phyloP scores from a whole-genome alignment of 2,797 vertebrate species.

The Channa striata region DNA sequence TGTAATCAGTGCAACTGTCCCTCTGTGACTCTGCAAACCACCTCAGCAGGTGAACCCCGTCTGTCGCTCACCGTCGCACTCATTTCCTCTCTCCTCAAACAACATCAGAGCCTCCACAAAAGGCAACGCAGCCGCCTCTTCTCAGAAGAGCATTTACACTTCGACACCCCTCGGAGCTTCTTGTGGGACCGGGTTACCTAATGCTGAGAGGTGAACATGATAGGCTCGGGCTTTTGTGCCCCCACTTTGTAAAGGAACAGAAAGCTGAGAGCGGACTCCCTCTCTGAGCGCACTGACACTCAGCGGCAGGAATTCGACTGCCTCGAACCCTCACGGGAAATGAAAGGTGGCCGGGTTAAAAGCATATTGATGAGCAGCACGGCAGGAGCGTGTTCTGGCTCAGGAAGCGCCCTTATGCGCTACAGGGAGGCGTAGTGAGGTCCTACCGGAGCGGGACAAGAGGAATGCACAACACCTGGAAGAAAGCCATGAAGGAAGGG shows the following conservation, averaged over 20 bases:
- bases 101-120: conserved; percentile 42
- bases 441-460: conserved; percentile 45
- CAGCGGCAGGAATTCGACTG: conserved; percentile 50
- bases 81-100: conserved; percentile 43
- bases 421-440: conserved; percentile 62
- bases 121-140: conserved; percentile 33
- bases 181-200: conserved; percentile 41
- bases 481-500: conserved; percentile 47
- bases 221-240: conserved; percentile 63
- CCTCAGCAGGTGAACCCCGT: conserved; percentile 22
- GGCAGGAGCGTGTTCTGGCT: conserved; percentile 55
- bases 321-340: conserved; percentile 67
- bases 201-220: conserved; percentile 58
- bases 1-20: background rate
- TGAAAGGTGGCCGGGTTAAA: conserved; percentile 72
- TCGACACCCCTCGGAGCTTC: conserved; percentile 39
- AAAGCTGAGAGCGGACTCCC: conserved; percentile 67
- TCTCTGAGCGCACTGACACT: conserved; percentile 55
- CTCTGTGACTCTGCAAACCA: background rate
- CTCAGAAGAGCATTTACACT: conserved; percentile 51
- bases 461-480: conserved; percentile 61
- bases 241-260: conserved; percentile 67
- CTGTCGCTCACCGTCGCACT: conserved; percentile 36
- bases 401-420: conserved; percentile 67
- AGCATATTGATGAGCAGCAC: conserved; percentile 64